Evolutionary conservation across 2,797 vertebrate species (phyloP), one percentile per base, ranked within the genome.

Genomic region (Anniella stebbinsi): DNA sequence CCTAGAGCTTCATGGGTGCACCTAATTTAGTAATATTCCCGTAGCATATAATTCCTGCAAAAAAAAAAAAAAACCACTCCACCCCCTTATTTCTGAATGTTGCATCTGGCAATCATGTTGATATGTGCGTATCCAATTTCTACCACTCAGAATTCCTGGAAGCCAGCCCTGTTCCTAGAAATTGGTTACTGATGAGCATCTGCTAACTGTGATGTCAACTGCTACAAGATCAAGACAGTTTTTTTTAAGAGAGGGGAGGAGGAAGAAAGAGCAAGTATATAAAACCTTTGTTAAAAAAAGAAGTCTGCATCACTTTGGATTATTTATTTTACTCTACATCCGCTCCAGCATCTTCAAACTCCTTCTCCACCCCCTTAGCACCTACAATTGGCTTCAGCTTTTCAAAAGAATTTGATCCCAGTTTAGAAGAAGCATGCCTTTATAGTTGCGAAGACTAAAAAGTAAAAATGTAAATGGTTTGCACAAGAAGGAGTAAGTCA

Each of bases 81-180:
- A n/a, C n/a, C 72, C 33, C 8, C 80, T 45, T 38, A 67, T 66
- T 84, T 76, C 70, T 38, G 33, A 25, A n/a, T 17, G 5, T 77
- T 78, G 28, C 73, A 84, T 89, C 60, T 84, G 88, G 88, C 60
- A 51, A 84, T 69, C 73, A 54, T 38, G 78, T 77, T 84, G 45
- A n/a, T 36, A 67, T 36, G 21, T 77, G 81, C 45, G 41, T 78
- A 81, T 78, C 70, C 63, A 33, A 48, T 82, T 45, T 89, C 60
- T 36, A 48, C 57, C 45, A 63, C 15, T 54, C 33, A 3, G 80
- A 67, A 48, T 76, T 76, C 57, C 57, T 89, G 81, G 88, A 84
- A 76, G 41, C n/a, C 28, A 33, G 41, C 60, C 41, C 57, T 23
- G 11, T 84, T 83, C 72, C 80, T 78, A 28, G 0, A 60, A 87